Percentiles rank a stretch among this genome's conserved stretches.
Conservation (phyloP, 23 tunicate species). For the Botrylloides violaceus region DNA sequence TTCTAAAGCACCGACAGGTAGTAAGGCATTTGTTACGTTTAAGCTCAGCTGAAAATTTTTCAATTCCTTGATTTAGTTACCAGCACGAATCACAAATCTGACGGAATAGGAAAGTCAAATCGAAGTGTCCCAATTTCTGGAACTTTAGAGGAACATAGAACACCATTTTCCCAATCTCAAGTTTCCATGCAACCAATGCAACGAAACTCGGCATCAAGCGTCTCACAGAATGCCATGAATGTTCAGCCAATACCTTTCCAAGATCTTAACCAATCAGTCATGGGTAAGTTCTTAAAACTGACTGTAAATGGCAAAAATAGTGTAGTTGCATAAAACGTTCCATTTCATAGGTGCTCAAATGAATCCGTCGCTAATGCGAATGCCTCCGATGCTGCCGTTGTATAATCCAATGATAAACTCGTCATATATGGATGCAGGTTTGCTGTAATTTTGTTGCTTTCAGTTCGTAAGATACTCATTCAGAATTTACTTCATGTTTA, state of each 20-base stretch:
- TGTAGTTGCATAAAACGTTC: neutral
- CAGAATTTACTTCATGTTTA: neutral
- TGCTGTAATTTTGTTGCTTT: neutral
- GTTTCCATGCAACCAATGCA: neutral
- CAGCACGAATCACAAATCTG: too few relatives aligned
- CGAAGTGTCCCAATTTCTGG: too few relatives aligned
- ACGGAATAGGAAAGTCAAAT: too few relatives aligned
- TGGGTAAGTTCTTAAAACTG: neutral
- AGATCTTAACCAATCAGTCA: neutral
- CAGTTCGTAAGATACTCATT: neutral
- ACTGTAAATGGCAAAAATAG: neutral
- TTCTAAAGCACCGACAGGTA: too few relatives aligned
- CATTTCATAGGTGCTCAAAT: neutral
- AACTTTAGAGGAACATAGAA: neutral
- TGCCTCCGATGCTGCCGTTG: conserved; percentile 1
- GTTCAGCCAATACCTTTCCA: neutral
- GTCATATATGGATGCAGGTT: conserved; percentile 6
- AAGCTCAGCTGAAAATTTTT: neutral
- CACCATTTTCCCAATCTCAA: neutral
- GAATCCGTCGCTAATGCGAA: conserved; percentile 11
- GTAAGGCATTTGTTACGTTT: too few relatives aligned
- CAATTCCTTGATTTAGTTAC: too few relatives aligned
- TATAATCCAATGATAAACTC: conserved; percentile 14
- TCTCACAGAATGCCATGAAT: neutral
- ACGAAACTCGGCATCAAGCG: neutral